phyloP scores from a whole-genome alignment of 2,113 vertebrate species.

The Toxostoma redivivum region DNA sequence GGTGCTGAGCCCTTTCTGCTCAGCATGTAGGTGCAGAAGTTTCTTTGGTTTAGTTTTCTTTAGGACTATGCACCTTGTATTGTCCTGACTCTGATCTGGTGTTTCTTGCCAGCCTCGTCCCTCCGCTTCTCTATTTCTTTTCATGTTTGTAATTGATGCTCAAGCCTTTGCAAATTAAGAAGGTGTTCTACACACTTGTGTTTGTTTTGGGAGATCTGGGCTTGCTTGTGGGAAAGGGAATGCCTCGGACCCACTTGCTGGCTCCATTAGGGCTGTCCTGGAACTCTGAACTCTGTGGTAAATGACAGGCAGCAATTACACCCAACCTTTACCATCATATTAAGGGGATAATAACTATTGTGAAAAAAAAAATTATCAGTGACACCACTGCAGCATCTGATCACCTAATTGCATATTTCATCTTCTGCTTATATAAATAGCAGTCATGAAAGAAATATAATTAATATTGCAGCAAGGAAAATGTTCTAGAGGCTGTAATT shows the following conservation, averaged over 20 bases:
- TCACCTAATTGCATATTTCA: constrained; percentile 49
- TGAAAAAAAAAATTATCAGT: background rate
- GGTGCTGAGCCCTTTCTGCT: rapidly evolving
- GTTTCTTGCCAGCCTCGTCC: background rate
- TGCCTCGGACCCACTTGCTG: rapidly evolving
- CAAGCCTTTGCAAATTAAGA: background rate
- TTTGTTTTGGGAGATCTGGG: background rate
- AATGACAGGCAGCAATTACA: background rate
- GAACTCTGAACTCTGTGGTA: background rate
- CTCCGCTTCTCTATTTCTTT: background rate
- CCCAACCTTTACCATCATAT: background rate
- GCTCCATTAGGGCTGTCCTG: background rate
- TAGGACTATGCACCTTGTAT: background rate
- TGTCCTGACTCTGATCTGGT: background rate
- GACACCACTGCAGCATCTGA: background rate
- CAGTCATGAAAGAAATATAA: constrained; percentile 16
- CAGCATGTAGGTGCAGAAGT: background rate
- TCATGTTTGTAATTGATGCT: background rate
- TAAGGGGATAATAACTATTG: constrained; percentile 6
- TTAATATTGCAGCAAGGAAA: constrained; percentile 40
- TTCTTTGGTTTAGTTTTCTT: background rate
- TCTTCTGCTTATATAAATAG: constrained; percentile 26
- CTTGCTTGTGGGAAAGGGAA: background rate
- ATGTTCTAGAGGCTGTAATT: constrained; percentile 26
- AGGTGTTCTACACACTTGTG: background rate